Evolutionary conservation across 2,797 vertebrate genomes (phyloP), one percentile per base, ranked within the genome.

Genomic region (Taeniopygia guttata): DNA sequence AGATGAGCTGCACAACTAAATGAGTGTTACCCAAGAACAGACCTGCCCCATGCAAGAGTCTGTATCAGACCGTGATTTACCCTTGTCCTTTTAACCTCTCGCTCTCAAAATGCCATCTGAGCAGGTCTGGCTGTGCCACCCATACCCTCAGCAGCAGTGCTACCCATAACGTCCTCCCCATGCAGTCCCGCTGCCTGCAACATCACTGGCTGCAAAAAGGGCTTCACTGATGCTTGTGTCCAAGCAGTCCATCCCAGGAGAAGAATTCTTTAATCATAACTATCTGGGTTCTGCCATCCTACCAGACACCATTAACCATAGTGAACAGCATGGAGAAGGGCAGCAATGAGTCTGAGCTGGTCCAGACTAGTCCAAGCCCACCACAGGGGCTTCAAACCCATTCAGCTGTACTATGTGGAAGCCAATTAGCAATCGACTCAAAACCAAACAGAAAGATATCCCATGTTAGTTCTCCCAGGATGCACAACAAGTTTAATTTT

Each of bases 51-150:
- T 42, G 62, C 60, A 82, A 58, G 42, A 89, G 46, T 36, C 80
- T 91, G 75, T 62, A 88, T 84, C 66, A 93, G 88, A 70, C 67
- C 38, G 2, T 87, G 87, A 80, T 68, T 91, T 76, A 68, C 58
- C 56, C 67, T 36, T 89, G 91, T 48, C 91, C 89, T 96, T 95
- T 96, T 94, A 84, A 91, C 85, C 93, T 90, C 78, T 84, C 3
- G 0, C 26, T 94, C 89, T 87, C 77, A 77, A 70, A 79, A 54
- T 27, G 55, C 42, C 67, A 84, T 56, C 62, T 64, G 70, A 90
- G 25, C 0, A 0, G 76, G 67, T 18, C 49, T 54, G 80, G 63
- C 64, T 48, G 74, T 89, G 93, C 83, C 80, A 58, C 0, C 1
- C 17, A 0, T 11, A 17, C 40, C 51, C 46, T 55, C 1, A 1